These are phyloP conservation scores for Ptyas mucosa DNA, from an alignment of 2,113 vertebrate genomes.

Conservation along the genomic window DNA sequence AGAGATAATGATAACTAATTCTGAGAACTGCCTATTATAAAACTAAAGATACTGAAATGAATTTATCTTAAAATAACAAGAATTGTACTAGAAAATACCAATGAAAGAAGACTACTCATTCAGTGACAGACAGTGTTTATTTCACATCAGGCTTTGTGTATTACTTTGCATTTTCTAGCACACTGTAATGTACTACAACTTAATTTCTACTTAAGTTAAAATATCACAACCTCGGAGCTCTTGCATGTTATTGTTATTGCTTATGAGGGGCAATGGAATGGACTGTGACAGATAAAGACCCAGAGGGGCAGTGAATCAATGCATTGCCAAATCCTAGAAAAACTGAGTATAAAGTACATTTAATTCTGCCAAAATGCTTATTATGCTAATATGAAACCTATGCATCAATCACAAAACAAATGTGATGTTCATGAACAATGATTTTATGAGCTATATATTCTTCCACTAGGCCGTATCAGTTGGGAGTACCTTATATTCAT, in stretches of 20 bases:
- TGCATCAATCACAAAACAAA: conserved; percentile 38
- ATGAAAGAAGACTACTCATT: conserved; percentile 14
- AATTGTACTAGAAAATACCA: conserved; percentile 5
- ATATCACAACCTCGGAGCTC: not conserved
- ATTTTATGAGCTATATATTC: conserved; percentile 46
- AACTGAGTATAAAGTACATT: not conserved
- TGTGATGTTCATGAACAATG: conserved; percentile 27
- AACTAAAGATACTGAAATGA: not conserved
- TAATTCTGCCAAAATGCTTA: not conserved
- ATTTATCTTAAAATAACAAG: conserved; percentile 5
- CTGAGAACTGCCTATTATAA: conserved; percentile 1
- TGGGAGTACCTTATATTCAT: conserved; percentile 83
- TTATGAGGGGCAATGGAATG: not conserved
- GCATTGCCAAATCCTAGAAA: not conserved
- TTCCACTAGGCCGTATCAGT: conserved; percentile 34
- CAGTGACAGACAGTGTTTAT: not conserved
- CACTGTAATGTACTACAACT: conserved; percentile 3
- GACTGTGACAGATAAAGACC: not conserved
- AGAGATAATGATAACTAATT: conserved; percentile 1
- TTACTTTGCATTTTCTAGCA: conserved; percentile 17
- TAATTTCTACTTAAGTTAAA: not conserved
- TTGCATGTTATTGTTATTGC: not conserved
- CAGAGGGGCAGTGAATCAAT: not conserved
- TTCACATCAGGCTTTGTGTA: conserved; percentile 22
- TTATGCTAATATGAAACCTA: conserved; percentile 34